These are phyloP conservation scores for Labrus mixtus DNA, from an alignment of 2,113 vertebrate species.

Conservation along the genomic window DNA sequence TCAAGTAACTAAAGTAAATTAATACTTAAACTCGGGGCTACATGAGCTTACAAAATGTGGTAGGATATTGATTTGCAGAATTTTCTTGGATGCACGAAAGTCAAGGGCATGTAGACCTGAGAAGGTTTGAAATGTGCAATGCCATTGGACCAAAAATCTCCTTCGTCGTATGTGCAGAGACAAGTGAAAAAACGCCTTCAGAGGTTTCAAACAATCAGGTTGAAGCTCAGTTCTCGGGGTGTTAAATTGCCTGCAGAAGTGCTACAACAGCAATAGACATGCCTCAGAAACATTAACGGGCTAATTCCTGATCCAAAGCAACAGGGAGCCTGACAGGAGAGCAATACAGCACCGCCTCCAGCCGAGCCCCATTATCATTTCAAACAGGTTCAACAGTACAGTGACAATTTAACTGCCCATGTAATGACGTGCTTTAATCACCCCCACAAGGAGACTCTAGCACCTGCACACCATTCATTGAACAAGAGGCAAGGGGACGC, in stretches of 20 bases:
- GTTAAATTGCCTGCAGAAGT: slow-evolving; percentile 38
- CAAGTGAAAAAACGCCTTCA: not conserved
- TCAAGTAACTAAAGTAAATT: not conserved
- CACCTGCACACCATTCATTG: slow-evolving; percentile 85
- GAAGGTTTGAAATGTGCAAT: not conserved
- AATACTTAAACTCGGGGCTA: not conserved
- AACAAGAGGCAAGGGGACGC: slow-evolving; percentile 58
- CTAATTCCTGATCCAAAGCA: slow-evolving; percentile 60
- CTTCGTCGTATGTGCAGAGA: not conserved
- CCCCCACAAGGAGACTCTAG: slow-evolving; percentile 67
- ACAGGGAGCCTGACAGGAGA: slow-evolving; percentile 48
- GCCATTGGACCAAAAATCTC: not conserved
- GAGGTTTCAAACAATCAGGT: not conserved
- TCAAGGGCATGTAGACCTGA: too few species aligned
- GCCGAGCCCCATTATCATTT: slow-evolving; percentile 86
- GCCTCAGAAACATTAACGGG: slow-evolving; percentile 61
- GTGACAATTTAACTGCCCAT: slow-evolving; percentile 87
- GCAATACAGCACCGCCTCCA: slow-evolving; percentile 63
- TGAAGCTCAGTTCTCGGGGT: slow-evolving; percentile 3
- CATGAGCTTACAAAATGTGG: not conserved
- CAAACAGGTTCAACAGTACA: slow-evolving; percentile 85
- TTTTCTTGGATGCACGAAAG: not conserved
- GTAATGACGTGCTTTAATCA: slow-evolving; percentile 89
- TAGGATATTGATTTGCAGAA: not conserved
- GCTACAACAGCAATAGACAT: slow-evolving; percentile 29